These are phyloP conservation scores for Acyrthosiphon pisum DNA, from an alignment of 1,140 invertebrate species.

Conservation along the genomic window DNA sequence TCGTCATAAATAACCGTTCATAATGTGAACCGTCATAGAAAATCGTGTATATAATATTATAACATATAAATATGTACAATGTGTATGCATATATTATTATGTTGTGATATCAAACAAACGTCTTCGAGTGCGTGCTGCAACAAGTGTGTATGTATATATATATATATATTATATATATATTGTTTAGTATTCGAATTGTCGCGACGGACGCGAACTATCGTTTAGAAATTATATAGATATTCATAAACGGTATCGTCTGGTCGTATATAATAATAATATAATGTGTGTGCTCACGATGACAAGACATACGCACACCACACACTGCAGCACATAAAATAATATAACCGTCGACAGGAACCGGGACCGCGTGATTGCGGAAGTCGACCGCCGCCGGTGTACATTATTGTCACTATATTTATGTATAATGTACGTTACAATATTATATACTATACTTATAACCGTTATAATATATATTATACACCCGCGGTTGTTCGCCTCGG, in stretches of 20 bases:
- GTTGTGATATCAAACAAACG: not conserved
- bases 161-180: not conserved
- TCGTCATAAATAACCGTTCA: not conserved
- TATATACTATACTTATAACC: not conserved
- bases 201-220: not conserved
- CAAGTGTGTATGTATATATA: not conserved
- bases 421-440: not conserved
- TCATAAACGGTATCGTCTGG: not conserved
- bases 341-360: not conserved
- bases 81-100: not conserved
- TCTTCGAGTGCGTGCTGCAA: not conserved
- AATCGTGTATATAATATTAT: not conserved
- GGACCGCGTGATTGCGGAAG: constrained; percentile 32
- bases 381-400: not conserved
- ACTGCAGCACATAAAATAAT: not conserved
- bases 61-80: not conserved
- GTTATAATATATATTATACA: not conserved
- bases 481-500: constrained; percentile 44
- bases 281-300: not conserved
- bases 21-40: not conserved
- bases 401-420: constrained; percentile 3
- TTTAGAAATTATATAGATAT: not conserved
- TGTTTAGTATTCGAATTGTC: constrained; percentile 5
- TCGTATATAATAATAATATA: not conserved
- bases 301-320: not conserved